Evolutionary conservation across 2,797 vertebrate genomes (phyloP).

Genomic region (Gallinago nigripennis): DNA sequence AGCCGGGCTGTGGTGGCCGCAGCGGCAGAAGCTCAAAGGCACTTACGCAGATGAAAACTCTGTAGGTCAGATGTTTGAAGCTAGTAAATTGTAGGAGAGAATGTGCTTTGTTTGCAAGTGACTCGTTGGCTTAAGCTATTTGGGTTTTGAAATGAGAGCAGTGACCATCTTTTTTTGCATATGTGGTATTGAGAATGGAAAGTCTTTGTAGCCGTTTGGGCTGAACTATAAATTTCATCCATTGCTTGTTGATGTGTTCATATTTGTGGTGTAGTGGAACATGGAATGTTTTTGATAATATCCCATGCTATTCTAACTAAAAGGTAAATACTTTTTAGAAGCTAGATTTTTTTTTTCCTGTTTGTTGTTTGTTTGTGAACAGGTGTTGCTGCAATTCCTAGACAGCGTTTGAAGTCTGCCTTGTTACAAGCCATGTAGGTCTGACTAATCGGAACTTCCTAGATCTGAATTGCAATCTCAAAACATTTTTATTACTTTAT

Average conservation of each 20-base stretch:
- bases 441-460: conserved; percentile 14
- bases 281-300: neutral
- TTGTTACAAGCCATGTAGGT: neutral
- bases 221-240: neutral
- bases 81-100: conserved; percentile 37
- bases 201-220: neutral
- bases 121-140: neutral
- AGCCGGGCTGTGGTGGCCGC: neutral
- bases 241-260: neutral
- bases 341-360: neutral
- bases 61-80: conserved; percentile 13
- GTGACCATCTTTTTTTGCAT: neutral
- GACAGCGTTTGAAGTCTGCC: neutral
- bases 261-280: neutral
- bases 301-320: neutral
- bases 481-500: neutral
- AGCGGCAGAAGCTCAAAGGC: neutral
- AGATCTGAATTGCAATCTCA: neutral
- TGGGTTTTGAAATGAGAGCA: conserved; percentile 37
- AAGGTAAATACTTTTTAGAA: neutral
- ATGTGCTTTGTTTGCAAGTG: conserved; percentile 55
- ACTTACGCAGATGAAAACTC: conserved; percentile 4
- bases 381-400: neutral
- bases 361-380: neutral
- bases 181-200: neutral